Percentiles rank a stretch among this genome's conserved stretches.
These are phyloP conservation scores for Hyperopisus bebe DNA, from an alignment of 2,113 vertebrate species.

Conservation along the genomic window DNA sequence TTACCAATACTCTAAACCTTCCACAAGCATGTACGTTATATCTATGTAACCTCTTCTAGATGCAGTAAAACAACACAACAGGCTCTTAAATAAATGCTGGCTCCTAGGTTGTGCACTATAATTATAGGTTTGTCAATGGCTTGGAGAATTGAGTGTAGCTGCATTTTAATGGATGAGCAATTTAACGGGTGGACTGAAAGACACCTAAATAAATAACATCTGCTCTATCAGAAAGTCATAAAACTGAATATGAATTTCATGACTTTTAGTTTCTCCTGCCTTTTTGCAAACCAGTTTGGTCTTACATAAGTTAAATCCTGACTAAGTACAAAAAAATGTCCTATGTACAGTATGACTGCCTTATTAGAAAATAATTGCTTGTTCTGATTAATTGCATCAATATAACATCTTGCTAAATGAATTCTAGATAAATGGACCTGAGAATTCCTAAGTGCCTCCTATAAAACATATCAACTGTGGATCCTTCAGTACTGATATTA, in stretches of 20 bases:
- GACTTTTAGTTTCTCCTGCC: neutral
- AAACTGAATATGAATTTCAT: neutral
- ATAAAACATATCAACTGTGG: neutral
- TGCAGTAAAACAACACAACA: neutral
- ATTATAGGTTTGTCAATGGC: constrained; percentile 8
- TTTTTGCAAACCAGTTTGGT: neutral
- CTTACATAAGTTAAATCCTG: neutral
- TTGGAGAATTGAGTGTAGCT: neutral
- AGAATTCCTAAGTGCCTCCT: neutral
- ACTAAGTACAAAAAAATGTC: neutral
- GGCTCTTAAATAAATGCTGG: neutral
- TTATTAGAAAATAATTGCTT: neutral
- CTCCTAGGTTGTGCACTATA: neutral
- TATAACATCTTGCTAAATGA: neutral
- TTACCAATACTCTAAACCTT: neutral
- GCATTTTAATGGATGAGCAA: constrained; percentile 7
- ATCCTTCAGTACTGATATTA: constrained; percentile 9
- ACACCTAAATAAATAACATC: neutral
- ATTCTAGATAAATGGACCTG: constrained; percentile 8
- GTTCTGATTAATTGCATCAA: neutral
- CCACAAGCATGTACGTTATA: neutral
- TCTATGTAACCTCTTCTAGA: neutral
- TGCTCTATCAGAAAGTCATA: neutral
- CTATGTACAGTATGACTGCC: neutral
- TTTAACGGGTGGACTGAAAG: too few species aligned